Conservation (phyloP, 2,113 vertebrate genomes). For the Halichoerus grypus region DNA sequence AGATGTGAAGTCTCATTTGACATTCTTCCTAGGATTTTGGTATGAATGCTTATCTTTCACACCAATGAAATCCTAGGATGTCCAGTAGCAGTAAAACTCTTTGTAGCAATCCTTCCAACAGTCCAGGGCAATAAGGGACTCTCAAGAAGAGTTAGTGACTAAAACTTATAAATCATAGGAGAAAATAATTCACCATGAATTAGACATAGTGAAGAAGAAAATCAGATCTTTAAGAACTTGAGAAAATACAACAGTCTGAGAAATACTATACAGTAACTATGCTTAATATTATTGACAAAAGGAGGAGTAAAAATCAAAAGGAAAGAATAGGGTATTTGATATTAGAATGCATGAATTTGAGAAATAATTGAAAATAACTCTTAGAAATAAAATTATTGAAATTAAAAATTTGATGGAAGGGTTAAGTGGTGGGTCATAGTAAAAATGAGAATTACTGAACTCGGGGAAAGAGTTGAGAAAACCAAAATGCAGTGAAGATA, state of each 20-base stretch:
- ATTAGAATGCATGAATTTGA: neutral
- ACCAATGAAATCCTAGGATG: neutral
- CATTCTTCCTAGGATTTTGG: neutral
- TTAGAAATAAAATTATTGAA: neutral
- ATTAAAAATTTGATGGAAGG: neutral
- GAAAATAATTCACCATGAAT: neutral
- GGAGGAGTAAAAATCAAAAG: neutral
- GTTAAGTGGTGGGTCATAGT: neutral
- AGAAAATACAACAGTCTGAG: neutral
- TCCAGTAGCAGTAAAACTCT: neutral
- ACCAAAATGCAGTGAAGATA: constrained; percentile 6
- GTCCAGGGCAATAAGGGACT: neutral
- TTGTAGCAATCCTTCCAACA: neutral
- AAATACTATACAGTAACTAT: neutral
- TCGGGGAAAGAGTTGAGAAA: neutral
- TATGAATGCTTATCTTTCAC: neutral
- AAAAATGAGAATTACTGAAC: neutral
- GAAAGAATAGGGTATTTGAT: neutral
- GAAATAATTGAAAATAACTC: neutral
- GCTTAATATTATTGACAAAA: neutral
- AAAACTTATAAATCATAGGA: constrained; percentile 6
- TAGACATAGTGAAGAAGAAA: neutral
- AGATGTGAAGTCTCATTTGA: neutral
- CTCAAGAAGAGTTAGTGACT: neutral
- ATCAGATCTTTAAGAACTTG: neutral